These are phyloP conservation scores for Sarcophaga bullata DNA, from an alignment of 1,140 invertebrate genomes.

Conservation along the genomic window DNA sequence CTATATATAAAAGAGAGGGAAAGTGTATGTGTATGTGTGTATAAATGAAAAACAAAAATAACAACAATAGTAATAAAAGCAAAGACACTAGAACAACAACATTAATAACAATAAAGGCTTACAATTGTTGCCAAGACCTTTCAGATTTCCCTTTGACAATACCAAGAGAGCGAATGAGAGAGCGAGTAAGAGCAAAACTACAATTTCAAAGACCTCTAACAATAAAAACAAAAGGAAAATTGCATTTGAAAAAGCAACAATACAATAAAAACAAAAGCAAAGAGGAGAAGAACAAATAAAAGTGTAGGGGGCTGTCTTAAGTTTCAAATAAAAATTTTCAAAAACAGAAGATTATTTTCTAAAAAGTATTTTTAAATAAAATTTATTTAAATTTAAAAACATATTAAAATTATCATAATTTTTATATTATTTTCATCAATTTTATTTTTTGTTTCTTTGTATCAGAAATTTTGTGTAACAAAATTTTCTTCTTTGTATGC, in stretches of 20 bases:
- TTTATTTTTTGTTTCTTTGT: too few relatives aligned
- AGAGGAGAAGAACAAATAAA: not conserved
- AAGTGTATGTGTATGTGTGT: not conserved
- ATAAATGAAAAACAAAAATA: not conserved
- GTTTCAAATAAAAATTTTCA: not conserved
- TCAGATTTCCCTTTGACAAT: not conserved
- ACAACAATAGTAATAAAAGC: not conserved
- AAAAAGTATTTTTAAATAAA: not conserved
- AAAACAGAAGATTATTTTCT: not conserved
- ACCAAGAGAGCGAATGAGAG: not conserved
- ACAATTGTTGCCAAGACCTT: not conserved
- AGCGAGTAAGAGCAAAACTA: not conserved
- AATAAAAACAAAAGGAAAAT: not conserved
- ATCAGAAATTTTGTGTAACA: too few relatives aligned
- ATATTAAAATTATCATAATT: not conserved
- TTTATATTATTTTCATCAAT: too few relatives aligned
- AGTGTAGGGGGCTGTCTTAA: not conserved
- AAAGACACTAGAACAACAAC: not conserved
- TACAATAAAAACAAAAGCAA: not conserved
- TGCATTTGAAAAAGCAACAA: not conserved
- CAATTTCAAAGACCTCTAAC: not conserved
- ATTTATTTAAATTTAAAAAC: not conserved
- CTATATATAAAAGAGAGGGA: too few relatives aligned
- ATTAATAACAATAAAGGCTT: conserved; percentile 10
- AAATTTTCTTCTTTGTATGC: too few relatives aligned